These are phyloP conservation scores for Drosophila cardini DNA, from an alignment of 1,140 invertebrate species.

Conservation along the genomic window DNA sequence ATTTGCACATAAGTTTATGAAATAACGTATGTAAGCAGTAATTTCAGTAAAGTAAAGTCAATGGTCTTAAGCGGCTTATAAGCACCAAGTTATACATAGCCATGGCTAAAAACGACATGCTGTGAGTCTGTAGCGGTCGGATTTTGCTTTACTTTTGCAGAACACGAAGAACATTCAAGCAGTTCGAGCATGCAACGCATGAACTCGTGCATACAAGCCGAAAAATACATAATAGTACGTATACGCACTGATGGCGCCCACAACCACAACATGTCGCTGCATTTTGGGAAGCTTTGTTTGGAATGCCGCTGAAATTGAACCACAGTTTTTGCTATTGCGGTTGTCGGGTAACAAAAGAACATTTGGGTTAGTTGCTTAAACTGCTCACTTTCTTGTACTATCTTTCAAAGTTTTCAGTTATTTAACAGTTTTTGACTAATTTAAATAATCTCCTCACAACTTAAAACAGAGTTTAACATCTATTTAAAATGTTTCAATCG, in stretches of 20 bases:
- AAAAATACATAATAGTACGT: constrained; percentile 57
- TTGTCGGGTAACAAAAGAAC: neutral
- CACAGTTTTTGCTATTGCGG: constrained; percentile 27
- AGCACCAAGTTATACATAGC: constrained; percentile 2
- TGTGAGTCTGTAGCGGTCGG: neutral
- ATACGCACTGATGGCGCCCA: constrained; percentile 59
- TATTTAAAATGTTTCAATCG: neutral
- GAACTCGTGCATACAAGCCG: constrained; percentile 4
- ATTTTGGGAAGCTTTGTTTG: constrained; percentile 25
- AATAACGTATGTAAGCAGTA: neutral
- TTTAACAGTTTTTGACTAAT: neutral
- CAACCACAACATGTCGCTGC: constrained; percentile 55
- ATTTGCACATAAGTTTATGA: neutral
- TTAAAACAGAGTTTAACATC: neutral
- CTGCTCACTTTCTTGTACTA: neutral
- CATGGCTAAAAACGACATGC: neutral
- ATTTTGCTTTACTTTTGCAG: constrained; percentile 2
- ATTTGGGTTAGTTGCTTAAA: constrained; percentile 4
- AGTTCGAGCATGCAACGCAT: constrained; percentile 12
- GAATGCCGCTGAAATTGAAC: neutral
- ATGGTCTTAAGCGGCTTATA: constrained; percentile 1
- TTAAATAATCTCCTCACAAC: neutral
- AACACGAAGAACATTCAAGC: constrained; percentile 24
- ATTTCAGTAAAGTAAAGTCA: neutral
- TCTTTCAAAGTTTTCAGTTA: neutral